Evolutionary conservation across 30 jellyfish, hydroid and myxozoan species (phyloP), one percentile per base, ranked within the genome.

Genomic region (Aurelia aurita): DNA sequence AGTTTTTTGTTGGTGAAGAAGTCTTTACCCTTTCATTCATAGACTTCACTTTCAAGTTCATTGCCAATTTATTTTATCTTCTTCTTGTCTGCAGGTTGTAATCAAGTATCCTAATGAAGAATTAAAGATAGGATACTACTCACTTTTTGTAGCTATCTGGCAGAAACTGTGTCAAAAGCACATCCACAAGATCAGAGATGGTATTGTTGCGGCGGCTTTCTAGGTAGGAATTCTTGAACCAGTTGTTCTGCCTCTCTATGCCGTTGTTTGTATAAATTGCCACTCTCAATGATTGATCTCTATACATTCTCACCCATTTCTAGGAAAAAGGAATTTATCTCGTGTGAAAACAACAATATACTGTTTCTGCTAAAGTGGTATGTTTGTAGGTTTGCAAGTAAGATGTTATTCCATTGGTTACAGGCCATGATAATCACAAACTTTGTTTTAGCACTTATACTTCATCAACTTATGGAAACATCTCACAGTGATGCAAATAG

Each of bases 81-180:
- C n/a, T n/a, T n/a, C n/a, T n/a, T n/a, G n/a, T n/a, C n/a, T n/a
- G n/a, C n/a, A n/a, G n/a, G n/a, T n/a, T n/a, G n/a, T n/a, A 31
- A 31, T 21, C 72, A 61, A 39, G 31, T 32, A 0, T 44, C 11
- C 51, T 44, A 72, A 46, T 27, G 23, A 28, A 27, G 5, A 25
- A 27, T 39, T 7, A 32, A 15, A 5, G 18, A 14, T 5, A 12
- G 69, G 74, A 72, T 51, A 6, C 23, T 59, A 35, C 92, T 26
- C 23, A 82, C 92, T 46, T 82, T 22, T 82, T 69, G 68, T 82
- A 82, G 85, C 92, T 82, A 26, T 69, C 92, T 66, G 92, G 86
- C 64, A 82, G 69, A 54, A 66, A 82, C 62, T 82, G 85, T 14
- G 18, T 82, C 23, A 82, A 71, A 43, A 82, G 65, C 6, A 53